These are phyloP conservation scores for Helogale parvula DNA, from an alignment of 2,113 vertebrate genomes.

Conservation along the genomic window DNA sequence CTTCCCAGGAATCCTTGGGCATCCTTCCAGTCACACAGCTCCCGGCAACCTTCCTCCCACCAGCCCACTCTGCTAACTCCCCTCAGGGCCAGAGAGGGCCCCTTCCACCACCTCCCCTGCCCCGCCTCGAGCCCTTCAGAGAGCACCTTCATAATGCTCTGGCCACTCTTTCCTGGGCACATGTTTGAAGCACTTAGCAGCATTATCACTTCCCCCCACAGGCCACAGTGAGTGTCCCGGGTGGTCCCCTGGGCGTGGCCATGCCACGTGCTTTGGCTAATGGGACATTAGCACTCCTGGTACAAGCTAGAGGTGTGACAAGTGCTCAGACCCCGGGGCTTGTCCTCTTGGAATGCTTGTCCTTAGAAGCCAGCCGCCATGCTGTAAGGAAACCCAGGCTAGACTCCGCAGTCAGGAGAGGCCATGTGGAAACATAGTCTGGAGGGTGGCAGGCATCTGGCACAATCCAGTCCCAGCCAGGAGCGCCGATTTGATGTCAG, in stretches of 20 bases:
- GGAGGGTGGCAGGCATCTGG: neutral
- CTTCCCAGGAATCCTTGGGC: constrained; percentile 12
- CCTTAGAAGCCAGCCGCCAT: neutral
- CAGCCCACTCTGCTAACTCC: neutral
- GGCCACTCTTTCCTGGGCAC: neutral
- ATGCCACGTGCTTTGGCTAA: neutral
- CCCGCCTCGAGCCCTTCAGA: neutral
- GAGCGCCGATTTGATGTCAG: rapidly evolving
- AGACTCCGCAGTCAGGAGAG: neutral
- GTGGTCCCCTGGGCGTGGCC: neutral
- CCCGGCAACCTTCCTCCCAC: neutral
- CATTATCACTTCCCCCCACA: rapidly evolving
- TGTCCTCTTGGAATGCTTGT: too few relatives aligned
- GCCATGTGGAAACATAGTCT: neutral
- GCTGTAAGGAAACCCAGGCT: neutral
- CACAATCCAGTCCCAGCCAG: neutral
- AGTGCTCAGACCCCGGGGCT: neutral
- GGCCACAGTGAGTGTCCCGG: rapidly evolving
- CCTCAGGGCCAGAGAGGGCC: neutral
- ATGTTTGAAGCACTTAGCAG: neutral
- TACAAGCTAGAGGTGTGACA: neutral
- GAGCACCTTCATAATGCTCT: neutral
- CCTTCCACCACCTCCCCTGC: neutral
- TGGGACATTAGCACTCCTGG: neutral
- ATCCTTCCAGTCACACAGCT: too few relatives aligned